phyloP scores from a whole-genome alignment of 2,888 invertebrate genomes.

The Spilarctia lutea region DNA sequence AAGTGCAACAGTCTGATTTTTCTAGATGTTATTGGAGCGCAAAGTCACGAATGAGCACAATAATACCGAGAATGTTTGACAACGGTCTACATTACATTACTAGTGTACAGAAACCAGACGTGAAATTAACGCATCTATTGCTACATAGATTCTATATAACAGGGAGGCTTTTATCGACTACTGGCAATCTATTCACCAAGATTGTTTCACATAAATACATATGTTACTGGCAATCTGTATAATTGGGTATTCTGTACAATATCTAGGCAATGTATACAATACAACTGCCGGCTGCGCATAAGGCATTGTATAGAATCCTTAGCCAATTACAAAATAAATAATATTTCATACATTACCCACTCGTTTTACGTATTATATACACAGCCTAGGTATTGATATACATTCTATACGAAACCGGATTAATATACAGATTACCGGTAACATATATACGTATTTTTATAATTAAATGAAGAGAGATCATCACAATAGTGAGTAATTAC shows the following conservation, averaged over 20 bases:
- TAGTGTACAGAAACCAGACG: neutral
- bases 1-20: constrained; percentile 32
- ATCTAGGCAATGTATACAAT: too few species aligned
- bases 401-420: too few species aligned
- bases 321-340: too few species aligned
- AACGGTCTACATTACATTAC: constrained; percentile 32
- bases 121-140: neutral
- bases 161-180: neutral
- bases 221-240: too few species aligned
- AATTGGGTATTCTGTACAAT: too few species aligned
- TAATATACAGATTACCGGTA: too few species aligned
- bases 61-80: constrained; percentile 65
- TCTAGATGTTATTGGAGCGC: constrained; percentile 73
- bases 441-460: neutral
- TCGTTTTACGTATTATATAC: too few species aligned
- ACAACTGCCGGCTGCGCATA: too few species aligned
- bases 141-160: neutral
- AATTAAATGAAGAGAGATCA: neutral
- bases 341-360: too few species aligned
- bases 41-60: constrained; percentile 75
- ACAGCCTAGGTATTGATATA: too few species aligned
- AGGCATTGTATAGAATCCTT: too few species aligned
- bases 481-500: neutral
- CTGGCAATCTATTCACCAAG: neutral
- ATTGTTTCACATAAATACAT: neutral